Percentiles rank a stretch among this genome's conserved stretches.
Conservation (phyloP, 2,113 vertebrate genomes). For the Pelusios castaneus region DNA sequence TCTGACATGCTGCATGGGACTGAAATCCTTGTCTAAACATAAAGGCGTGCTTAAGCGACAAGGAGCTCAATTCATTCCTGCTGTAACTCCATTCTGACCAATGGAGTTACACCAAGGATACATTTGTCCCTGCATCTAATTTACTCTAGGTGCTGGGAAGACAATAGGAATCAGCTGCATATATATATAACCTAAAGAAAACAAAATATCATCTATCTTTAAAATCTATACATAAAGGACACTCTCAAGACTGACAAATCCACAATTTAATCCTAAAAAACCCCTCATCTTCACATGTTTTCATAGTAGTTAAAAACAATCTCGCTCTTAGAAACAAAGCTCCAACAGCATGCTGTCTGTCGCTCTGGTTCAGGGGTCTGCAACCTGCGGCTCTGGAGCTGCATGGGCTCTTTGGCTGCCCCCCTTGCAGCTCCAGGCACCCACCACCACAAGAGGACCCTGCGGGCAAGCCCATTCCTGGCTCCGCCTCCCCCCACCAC, state of each 20-base stretch:
- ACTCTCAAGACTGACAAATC: not conserved
- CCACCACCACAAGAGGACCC: too few species aligned
- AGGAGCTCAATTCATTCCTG: not conserved
- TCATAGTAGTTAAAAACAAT: not conserved
- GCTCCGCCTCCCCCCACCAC: too few species aligned
- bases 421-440: too few species aligned
- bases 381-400: too few species aligned
- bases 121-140: not conserved
- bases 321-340: not conserved
- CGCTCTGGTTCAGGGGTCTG: not conserved
- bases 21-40: conserved; percentile 69
- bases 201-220: not conserved
- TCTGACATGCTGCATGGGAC: conserved; percentile 75
- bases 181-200: conserved; percentile 31
- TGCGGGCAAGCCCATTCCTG: too few species aligned
- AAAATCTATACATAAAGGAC: conserved; percentile 10
- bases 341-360: not conserved
- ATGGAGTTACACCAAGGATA: conserved; percentile 5
- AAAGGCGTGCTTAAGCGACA: conserved; percentile 69
- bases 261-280: not conserved
- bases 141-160: conserved; percentile 27
- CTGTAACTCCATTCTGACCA: not conserved
- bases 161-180: not conserved
- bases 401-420: too few species aligned
- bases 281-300: not conserved